Percentiles rank a stretch among this genome's conserved stretches.
phyloP scores from a whole-genome alignment of 2,797 vertebrate genomes.

The Leptatherina wallacei region DNA sequence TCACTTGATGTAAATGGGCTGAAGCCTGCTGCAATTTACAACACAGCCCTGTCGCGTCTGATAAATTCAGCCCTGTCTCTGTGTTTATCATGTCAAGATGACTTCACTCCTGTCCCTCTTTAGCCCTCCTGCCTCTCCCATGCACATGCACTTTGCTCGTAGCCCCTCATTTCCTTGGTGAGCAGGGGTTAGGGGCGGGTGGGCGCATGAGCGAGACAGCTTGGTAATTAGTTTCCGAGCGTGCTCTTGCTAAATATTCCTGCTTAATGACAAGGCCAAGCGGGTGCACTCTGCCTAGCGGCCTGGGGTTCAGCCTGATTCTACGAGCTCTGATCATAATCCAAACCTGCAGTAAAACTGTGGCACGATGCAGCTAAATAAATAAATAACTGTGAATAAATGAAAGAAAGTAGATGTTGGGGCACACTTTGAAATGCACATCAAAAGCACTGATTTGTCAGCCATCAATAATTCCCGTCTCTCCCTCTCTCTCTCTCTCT shows the following conservation, averaged over 20 bases:
- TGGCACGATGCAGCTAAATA: constrained; percentile 38
- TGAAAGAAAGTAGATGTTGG: constrained; percentile 66
- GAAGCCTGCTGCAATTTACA: constrained; percentile 73
- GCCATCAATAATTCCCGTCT: constrained; percentile 71
- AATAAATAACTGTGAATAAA: constrained; percentile 63
- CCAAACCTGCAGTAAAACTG: constrained; percentile 56
- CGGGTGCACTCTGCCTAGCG: constrained; percentile 42
- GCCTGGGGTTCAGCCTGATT: constrained; percentile 57
- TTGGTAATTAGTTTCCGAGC: constrained; percentile 76
- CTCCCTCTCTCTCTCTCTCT: constrained; percentile 23
- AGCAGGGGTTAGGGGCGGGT: constrained; percentile 22
- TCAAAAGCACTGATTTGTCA: constrained; percentile 73
- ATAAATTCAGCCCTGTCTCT: constrained; percentile 72
- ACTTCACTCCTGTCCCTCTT: constrained; percentile 74
- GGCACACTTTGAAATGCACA: constrained; percentile 76
- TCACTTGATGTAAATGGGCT: constrained; percentile 81
- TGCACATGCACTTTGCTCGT: constrained; percentile 45
- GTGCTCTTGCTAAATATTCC: constrained; percentile 71
- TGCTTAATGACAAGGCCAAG: constrained; percentile 72
- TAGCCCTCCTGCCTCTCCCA: constrained; percentile 54
- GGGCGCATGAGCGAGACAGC: constrained; percentile 65
- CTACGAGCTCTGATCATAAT: constrained; percentile 63
- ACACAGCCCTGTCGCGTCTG: constrained; percentile 65
- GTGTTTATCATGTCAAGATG: constrained; percentile 80
- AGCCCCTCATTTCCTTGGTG: constrained; percentile 66